Evolutionary conservation across 2,888 invertebrate genomes (phyloP).

Genomic region (Drosophila borborema): DNA sequence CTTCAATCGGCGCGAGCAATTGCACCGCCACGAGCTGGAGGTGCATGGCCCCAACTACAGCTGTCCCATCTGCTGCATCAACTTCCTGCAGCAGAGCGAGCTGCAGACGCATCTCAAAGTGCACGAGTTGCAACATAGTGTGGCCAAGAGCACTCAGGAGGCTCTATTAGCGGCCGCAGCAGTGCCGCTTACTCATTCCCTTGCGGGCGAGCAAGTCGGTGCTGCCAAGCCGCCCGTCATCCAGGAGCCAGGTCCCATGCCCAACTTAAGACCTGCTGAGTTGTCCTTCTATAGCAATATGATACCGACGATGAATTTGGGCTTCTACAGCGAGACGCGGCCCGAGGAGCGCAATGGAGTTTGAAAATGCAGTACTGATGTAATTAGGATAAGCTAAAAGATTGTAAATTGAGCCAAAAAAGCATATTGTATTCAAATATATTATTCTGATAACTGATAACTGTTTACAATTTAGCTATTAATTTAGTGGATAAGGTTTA

Average conservation of each 20-base stretch:
- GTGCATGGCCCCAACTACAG: constrained; percentile 88
- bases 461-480: not conserved
- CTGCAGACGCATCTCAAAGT: constrained; percentile 83
- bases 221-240: constrained; percentile 10
- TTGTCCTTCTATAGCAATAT: constrained; percentile 81
- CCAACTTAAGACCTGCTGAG: constrained; percentile 66
- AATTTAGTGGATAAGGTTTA: no score
- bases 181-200: constrained; percentile 23
- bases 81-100: constrained; percentile 79
- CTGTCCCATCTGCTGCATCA: constrained; percentile 87
- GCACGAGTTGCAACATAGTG: constrained; percentile 82
- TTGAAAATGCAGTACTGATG: constrained; percentile 1
- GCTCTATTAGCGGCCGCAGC: constrained; percentile 54
- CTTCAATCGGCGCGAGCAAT: constrained; percentile 88
- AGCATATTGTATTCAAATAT: not conserved
- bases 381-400: not conserved
- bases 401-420: not conserved
- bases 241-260: constrained; percentile 33
- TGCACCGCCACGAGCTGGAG: constrained; percentile 88
- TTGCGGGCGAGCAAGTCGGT: constrained; percentile 12
- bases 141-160: constrained; percentile 66
- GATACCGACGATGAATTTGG: constrained; percentile 83
- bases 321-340: constrained; percentile 84
- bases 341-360: constrained; percentile 78
- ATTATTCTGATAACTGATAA: not conserved